phyloP scores from a whole-genome alignment of 2,888 invertebrate species.

The Athalia circularis region DNA sequence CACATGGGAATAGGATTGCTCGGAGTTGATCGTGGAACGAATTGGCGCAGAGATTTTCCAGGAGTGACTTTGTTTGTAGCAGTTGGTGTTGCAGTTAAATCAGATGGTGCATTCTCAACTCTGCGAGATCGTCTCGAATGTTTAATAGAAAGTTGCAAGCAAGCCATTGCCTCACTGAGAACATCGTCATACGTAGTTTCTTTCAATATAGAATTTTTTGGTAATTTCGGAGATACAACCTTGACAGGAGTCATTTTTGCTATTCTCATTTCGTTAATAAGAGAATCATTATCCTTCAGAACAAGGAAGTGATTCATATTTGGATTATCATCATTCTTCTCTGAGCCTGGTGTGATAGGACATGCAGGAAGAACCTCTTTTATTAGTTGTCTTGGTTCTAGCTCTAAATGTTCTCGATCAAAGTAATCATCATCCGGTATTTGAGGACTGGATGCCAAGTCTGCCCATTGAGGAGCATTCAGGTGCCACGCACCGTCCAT shows the following conservation, averaged over 20 bases:
- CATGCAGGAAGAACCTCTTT: neutral
- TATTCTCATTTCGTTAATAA: slow-evolving; percentile 53
- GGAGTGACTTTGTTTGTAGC: neutral
- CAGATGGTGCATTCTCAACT: slow-evolving; percentile 3
- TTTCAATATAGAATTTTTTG: slow-evolving; percentile 42
- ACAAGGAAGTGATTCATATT: neutral
- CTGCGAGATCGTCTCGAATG: slow-evolving; percentile 38
- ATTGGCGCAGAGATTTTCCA: neutral
- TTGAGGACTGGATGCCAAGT: slow-evolving; percentile 61
- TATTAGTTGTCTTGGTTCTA: slow-evolving; percentile 31
- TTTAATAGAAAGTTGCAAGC: slow-evolving; percentile 56
- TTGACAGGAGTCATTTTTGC: slow-evolving; percentile 54
- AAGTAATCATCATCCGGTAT: slow-evolving; percentile 59
- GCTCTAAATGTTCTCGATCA: slow-evolving; percentile 52
- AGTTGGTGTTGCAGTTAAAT: neutral
- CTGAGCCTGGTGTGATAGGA: neutral
- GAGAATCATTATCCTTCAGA: slow-evolving; percentile 44
- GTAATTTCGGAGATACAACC: slow-evolving; percentile 52
- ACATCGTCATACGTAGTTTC: slow-evolving; percentile 57
- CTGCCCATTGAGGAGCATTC: slow-evolving; percentile 66
- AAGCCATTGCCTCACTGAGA: slow-evolving; percentile 55
- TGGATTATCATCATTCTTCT: neutral
- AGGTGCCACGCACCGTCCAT: slow-evolving; percentile 49
- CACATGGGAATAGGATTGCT: slow-evolving; percentile 43
- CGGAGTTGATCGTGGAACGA: slow-evolving; percentile 23